Evolutionary conservation across 2,888 invertebrate genomes (phyloP), one percentile per base, ranked within the genome.

Genomic region (Celastrina argiolus): DNA sequence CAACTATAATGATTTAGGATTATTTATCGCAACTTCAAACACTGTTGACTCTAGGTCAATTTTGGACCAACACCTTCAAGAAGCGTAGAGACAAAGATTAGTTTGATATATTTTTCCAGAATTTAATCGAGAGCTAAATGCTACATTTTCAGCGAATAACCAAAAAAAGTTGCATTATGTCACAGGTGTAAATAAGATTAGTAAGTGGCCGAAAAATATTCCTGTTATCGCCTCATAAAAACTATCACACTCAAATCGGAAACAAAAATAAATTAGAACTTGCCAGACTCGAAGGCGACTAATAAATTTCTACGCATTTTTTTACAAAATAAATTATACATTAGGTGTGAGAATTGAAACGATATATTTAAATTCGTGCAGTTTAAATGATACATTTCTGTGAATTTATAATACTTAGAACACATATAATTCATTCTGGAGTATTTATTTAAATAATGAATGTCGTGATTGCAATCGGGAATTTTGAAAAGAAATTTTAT

Each of bases 281-380:
- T 16, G 51, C 65, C 65, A 66, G 65, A 66, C 65, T 42, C 39
- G 28, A 66, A 42, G 65, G 65, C 65, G 65, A 42, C 65, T 41
- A 65, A 59, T 59, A 42, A 42, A 58, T 59, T 65, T 56, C 36
- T 5, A 59, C 65, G 41, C 58, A 65, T 58, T 22, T 65, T 58
- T 65, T 65, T 41, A 58, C 58, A 65, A 58, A 41, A 65, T 65
- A 58, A 65, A 65, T 65, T 65, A 58, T 41, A 41, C 65, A 16
- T 58, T 58, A 56, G 56, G 39, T 65, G 65, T 65, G 31, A 58
- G 58, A 16, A 28, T 16, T 56, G 34, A 56, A 26, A 56, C 56
- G 65, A 31, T 41, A 42, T 65, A 58, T 58, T 56, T 36, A 58
- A 56, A 58, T 56, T 56, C 31, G 42, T 45, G 39, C 18, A 65